phyloP scores from a whole-genome alignment of 2,113 vertebrate genomes.

The Albula goreensis region DNA sequence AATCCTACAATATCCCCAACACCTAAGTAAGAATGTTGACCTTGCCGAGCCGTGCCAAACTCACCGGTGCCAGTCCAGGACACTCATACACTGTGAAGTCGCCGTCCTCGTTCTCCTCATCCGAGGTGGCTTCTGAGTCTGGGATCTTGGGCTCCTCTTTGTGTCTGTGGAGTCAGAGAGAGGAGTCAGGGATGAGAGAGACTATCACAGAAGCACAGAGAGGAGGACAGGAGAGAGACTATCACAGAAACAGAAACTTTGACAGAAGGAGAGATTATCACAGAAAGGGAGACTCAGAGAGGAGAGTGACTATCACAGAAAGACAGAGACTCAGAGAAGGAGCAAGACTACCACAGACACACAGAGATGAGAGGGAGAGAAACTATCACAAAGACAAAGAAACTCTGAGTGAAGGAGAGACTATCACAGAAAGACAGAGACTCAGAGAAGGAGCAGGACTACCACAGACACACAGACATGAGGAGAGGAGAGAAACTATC shows the following conservation, averaged over 20 bases:
- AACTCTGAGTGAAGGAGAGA: not conserved
- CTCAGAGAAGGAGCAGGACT: not conserved
- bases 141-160: conserved; percentile 80
- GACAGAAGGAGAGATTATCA: not conserved
- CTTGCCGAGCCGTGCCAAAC: conserved; percentile 39
- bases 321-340: not conserved
- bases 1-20: too few species aligned
- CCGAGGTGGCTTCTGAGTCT: conserved; percentile 77
- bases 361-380: not conserved
- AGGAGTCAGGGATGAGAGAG: not conserved
- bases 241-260: not conserved
- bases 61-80: conserved; percentile 88
- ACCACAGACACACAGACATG: too few species aligned
- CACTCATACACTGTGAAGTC: conserved; percentile 97
- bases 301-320: not conserved
- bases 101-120: conserved; percentile 91
- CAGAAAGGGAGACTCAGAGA: not conserved
- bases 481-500: not conserved
- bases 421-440: not conserved
- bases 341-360: not conserved
- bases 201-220: too few species aligned
- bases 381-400: not conserved
- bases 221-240: not conserved
- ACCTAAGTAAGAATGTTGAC: too few species aligned
- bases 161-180: conserved; percentile 63